Base-by-base conservation (phyloP, 2,113 vertebrate species). In the Physeter macrocephalus region DNA sequence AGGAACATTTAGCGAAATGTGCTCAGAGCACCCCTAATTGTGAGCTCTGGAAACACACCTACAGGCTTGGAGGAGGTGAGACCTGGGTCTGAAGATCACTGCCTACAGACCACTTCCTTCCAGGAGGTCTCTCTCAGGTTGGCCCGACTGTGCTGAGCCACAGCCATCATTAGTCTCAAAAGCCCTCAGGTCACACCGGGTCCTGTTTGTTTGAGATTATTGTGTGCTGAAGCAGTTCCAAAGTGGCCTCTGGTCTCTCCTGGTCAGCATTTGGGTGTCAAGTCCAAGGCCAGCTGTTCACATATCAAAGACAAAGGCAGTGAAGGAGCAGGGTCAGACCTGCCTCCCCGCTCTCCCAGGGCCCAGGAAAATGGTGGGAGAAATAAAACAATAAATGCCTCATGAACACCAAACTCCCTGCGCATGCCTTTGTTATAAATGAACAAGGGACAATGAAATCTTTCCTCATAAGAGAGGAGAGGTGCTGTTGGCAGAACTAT, bases 361-460 rank as follows among this genome's bases (percentile, higher is more conserved):
- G 21, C n/a, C 21, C 71, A 11, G n/a, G 77, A 25, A 62, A 62
- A 13, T 9, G 18, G 29, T 27, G 62, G 75, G 31, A 81, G 61
- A 77, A 74, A 52, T 9, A 39, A 64, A 94, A 78, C 43, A n/a
- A 25, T 29, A 6, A 49, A 31, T 43, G 43, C 64, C 41, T 71
- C 20, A 0, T 0, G 7, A 21, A 21, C 31, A 31, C 23, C 52
- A 61, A 39, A 29, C 69, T 41, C 94, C 69, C 59, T 61, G 23
- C 39, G 14, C 15, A 3, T 1, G 36, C 54, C 74, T 75, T 67
- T 78, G 78, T 90, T 89, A 62, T 27, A 59, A 74, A 61, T 34
- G 71, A 88, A 93, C 61, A 83, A 77, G 72, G 81, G 34, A 93
- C 77, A 64, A 71, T 34, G 84, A 49, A 82, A 57, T 46, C 41